Base-by-base conservation (phyloP, 2,888 invertebrate genomes). In the Allolobophora icterica region DNA sequence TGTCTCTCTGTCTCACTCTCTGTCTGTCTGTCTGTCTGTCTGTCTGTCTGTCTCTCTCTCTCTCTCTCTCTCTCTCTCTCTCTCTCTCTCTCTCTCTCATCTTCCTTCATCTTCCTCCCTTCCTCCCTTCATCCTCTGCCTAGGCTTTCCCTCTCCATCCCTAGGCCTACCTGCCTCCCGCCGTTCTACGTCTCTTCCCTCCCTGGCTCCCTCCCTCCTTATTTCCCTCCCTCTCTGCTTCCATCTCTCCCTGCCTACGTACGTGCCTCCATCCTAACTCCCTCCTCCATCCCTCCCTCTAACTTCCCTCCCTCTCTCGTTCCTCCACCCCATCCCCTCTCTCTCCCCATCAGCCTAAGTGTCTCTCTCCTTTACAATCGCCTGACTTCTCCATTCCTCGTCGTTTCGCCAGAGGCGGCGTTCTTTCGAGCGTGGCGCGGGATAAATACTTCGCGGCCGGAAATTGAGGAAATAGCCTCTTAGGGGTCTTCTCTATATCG, bases 401-500 rank as follows among this genome's bases (percentile, higher is more conserved):
- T 71, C 71, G 0, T 71, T n/a, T 5, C n/a, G 30, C n/a, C 71
- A n/a, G n/a, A 4, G n/a, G 71, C n/a, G 71, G 71, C 30, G 30
- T 71, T n/a, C 71, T 30, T 71, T n/a, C 8, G 8, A 71, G 71
- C 71, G 11, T 71, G n/a, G 71, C 71, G 71, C 71, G 30, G n/a
- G n/a, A n/a, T n/a, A 71, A 71, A 71, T n/a, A n/a, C 71, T 71
- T n/a, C 8, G 71, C 71, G 71, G 30, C 3, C 71, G 71, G 71
- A 71, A 71, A 71, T 71, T 71, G 71, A 71, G 71, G 71, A 71
- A 71, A 71, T 71, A 71, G 71, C 71, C 71, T 71, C 71, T 71
- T 71, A 71, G 71, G 52, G 71, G 71, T 71, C 71, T 71, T 71
- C 71, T 71, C 71, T 71, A 71, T 71, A 71, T 71, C 71, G 71